These are phyloP conservation scores for Hipposideros larvatus DNA, from an alignment of 2,797 vertebrate genomes.

Conservation along the genomic window DNA sequence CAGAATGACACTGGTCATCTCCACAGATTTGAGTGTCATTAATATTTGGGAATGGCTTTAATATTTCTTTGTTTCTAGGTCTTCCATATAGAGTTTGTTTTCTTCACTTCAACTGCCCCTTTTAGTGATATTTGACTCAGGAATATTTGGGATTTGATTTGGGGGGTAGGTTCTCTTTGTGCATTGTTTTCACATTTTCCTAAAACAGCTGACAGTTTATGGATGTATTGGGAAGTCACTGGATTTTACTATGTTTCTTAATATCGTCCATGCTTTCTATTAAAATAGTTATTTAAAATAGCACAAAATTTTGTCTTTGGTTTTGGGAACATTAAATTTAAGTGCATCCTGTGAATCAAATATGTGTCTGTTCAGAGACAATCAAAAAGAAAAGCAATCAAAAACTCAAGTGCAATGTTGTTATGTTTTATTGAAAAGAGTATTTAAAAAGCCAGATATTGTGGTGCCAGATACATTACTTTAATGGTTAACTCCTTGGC, in stretches of 20 bases:
- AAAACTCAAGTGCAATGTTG: conserved; percentile 58
- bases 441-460: conserved; percentile 68
- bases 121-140: conserved; percentile 76
- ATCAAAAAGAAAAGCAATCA: conserved; percentile 67
- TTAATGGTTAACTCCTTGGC: conserved; percentile 65
- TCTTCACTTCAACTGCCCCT: conserved; percentile 68
- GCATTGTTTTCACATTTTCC: conserved; percentile 67
- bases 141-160: conserved; percentile 32
- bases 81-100: conserved; percentile 66
- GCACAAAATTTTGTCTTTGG: conserved; percentile 45
- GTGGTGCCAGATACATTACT: conserved; percentile 48
- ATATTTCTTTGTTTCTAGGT: conserved; percentile 74
- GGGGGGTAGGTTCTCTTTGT: conserved; percentile 55
- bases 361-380: conserved; percentile 62
- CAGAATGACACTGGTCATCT: background rate
- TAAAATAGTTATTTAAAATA: conserved; percentile 70
- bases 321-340: conserved; percentile 69
- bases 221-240: conserved; percentile 46
- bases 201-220: conserved; percentile 70
- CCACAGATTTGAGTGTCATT: conserved; percentile 19
- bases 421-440: conserved; percentile 71
- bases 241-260: conserved; percentile 17
- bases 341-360: conserved; percentile 67
- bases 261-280: conserved; percentile 57
- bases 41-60: conserved; percentile 73